Percentiles rank a stretch among this genome's conserved stretches.
These are phyloP conservation scores for Manis javanica DNA, from an alignment of 2,797 vertebrate species.

Conservation along the genomic window DNA sequence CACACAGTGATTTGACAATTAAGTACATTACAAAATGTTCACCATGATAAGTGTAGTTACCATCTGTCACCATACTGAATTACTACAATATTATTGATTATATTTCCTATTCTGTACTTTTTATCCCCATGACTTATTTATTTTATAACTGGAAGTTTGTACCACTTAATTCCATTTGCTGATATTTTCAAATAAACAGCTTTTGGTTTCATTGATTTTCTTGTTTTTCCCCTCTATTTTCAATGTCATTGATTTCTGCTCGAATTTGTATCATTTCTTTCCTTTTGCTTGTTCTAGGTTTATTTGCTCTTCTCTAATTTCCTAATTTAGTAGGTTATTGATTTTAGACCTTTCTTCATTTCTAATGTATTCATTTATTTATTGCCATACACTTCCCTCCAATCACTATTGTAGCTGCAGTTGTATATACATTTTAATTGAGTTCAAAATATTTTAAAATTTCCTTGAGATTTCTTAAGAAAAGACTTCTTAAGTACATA, in stretches of 20 bases:
- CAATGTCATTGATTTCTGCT: background rate
- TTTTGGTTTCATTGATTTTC: background rate
- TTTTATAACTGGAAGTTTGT: too few species aligned
- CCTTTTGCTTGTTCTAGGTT: background rate
- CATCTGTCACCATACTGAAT: too few species aligned
- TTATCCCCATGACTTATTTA: too few species aligned
- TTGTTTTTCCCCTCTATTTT: background rate
- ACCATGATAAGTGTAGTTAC: too few species aligned
- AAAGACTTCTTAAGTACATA: background rate
- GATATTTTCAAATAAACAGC: background rate
- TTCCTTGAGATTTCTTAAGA: background rate
- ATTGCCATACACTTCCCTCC: background rate
- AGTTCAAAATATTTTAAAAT: background rate
- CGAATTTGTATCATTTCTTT: background rate
- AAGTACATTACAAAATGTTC: too few species aligned
- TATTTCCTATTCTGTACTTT: too few species aligned
- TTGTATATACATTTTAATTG: background rate
- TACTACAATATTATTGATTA: too few species aligned
- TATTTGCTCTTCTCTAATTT: background rate
- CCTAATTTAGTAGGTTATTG: background rate
- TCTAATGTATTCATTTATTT: background rate
- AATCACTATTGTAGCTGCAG: background rate
- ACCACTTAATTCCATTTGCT: background rate
- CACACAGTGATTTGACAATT: too few species aligned
- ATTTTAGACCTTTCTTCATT: background rate